Evolutionary conservation across 1,140 invertebrate species (phyloP), one percentile per base, ranked within the genome.

Genomic region (Drosophila teissieri): DNA sequence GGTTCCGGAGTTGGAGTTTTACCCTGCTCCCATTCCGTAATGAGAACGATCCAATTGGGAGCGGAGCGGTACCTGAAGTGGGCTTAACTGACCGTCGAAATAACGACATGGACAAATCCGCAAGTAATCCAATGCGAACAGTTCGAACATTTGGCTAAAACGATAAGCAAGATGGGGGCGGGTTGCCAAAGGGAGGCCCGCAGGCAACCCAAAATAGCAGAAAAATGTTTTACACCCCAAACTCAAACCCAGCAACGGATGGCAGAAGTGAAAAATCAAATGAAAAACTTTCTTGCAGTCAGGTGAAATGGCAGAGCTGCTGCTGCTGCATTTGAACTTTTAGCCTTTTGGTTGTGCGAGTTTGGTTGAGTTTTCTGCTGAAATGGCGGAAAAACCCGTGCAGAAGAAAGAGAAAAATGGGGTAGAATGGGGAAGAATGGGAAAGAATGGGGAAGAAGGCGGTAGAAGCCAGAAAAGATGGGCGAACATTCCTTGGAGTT

Each of bases 221-320:
- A 88, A 88, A 88, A 88, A 88, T 89, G 84, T 88, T 89, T 89
- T 89, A 58, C 72, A 58, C 65, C 61, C 52, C 78, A 78, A 36
- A 52, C 49, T 10, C 42, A 42, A 31, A 49, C 14, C 44, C 8
- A 24, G 22, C 12, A 2, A 19, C n/a, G 49, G 15, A 52, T 51
- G 48, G 54, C 61, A 75, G 73, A 75, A 75, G 61, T 75, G 73
- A 75, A 75, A 89, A 89, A 88, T 88, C 84, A 88, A 88, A 88
- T 88, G 84, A 83, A 84, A 88, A 88, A 88, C 84, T 88, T 88
- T 88, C 84, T 88, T 80, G 80, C 84, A 88, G 84, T 77, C 84
- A 88, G 84, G 84, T 88, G 73, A 89, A 88, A 88, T 89, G 67
- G 83, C 73, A 76, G 76, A 78, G 80, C 83, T 81, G 67, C 74